These are phyloP conservation scores for Lypha dubia DNA, from an alignment of 2,888 invertebrate species.

Conservation along the genomic window DNA sequence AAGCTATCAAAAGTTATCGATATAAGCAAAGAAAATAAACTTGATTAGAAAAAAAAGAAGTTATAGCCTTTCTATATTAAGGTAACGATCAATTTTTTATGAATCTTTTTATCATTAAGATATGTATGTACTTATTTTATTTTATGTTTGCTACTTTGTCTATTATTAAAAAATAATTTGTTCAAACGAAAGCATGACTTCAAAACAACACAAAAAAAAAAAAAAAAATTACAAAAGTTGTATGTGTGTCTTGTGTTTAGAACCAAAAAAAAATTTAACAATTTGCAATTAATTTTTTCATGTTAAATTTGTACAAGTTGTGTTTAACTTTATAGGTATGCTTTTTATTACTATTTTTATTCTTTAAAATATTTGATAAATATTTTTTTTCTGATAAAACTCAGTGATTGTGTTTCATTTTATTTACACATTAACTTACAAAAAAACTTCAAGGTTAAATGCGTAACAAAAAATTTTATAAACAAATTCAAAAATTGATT, in stretches of 20 bases:
- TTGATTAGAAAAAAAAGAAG: no score
- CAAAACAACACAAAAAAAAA: no score
- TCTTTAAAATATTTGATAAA: conserved; percentile 2
- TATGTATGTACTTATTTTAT: neutral
- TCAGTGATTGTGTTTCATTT: conserved; percentile 11
- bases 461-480: conserved; percentile 58
- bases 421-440: conserved; percentile 49
- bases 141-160: no score
- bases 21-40: no score
- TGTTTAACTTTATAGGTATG: neutral
- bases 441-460: conserved; percentile 67
- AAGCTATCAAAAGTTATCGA: no score
- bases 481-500: conserved; percentile 25
- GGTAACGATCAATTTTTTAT: no score
- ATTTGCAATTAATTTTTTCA: conserved; percentile 9
- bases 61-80: neutral
- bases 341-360: conserved; percentile 4
- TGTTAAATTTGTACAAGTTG: conserved; percentile 33
- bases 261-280: neutral
- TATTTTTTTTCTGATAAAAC: neutral
- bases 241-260: neutral
- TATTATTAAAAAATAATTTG: neutral
- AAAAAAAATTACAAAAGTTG: conserved; percentile 6
- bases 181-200: neutral
- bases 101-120: conserved; percentile 41